Percentiles rank a stretch among this genome's conserved stretches.
Conservation (phyloP, 2,797 vertebrate species). For the Crypturellus tataupa region DNA sequence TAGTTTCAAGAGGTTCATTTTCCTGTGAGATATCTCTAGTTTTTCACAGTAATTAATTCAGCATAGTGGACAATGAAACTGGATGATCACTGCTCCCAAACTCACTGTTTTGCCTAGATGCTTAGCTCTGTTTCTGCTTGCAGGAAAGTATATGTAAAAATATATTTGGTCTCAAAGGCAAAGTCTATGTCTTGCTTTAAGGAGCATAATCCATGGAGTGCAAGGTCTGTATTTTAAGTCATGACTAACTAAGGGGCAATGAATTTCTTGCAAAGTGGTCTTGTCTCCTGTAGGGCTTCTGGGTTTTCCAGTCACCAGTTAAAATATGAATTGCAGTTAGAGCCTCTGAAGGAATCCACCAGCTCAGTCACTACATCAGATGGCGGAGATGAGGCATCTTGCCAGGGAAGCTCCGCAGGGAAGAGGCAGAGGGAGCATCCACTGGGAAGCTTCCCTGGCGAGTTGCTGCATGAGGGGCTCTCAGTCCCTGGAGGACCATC, state of each 20-base stretch:
- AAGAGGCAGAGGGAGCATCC: background rate
- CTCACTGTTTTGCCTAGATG: background rate
- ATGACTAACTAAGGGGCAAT: background rate
- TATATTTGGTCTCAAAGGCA: background rate
- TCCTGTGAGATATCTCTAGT: background rate
- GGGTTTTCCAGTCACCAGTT: background rate
- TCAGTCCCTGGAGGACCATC: background rate
- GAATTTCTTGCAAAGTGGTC: background rate
- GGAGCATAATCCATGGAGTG: accelerated
- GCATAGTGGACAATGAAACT: background rate
- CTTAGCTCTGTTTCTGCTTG: background rate
- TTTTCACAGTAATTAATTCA: background rate
- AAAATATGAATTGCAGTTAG: background rate
- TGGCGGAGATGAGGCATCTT: background rate
- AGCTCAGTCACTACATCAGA: accelerated
- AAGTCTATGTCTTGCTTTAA: background rate
- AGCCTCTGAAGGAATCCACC: accelerated
- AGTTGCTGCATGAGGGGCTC: accelerated
- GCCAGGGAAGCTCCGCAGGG: background rate
- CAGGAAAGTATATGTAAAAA: background rate
- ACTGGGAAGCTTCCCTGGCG: background rate
- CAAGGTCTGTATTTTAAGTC: background rate
- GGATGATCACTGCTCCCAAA: background rate
- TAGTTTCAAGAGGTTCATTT: background rate
- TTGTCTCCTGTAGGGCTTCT: background rate